Percentiles rank a stretch among this genome's conserved stretches.
These are phyloP conservation scores for Caenorhabditis imperialis DNA, from an alignment of 2,888 invertebrate species.

Conservation along the genomic window DNA sequence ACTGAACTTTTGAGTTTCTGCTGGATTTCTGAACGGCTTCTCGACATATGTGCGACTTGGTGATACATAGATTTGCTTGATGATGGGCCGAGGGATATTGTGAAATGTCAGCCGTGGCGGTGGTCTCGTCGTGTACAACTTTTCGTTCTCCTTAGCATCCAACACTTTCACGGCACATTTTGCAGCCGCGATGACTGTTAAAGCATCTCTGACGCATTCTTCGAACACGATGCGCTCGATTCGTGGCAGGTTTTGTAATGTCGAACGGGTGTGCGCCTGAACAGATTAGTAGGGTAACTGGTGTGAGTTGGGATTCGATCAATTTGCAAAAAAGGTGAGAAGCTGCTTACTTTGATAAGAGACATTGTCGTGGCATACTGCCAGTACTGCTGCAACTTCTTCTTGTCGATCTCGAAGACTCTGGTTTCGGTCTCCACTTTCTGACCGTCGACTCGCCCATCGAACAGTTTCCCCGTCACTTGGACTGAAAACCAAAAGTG, in stretches of 20 bases:
- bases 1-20: neutral
- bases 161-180: slow-evolving; percentile 66
- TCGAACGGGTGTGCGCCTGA: slow-evolving; percentile 62
- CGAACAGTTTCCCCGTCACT: slow-evolving; percentile 34
- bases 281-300: slow-evolving; percentile 5
- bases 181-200: slow-evolving; percentile 64
- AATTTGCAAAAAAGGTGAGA: too few species aligned
- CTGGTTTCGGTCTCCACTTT: slow-evolving; percentile 45
- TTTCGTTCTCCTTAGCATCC: slow-evolving; percentile 40
- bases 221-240: slow-evolving; percentile 68
- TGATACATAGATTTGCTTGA: slow-evolving; percentile 45
- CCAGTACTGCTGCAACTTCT: slow-evolving; percentile 64
- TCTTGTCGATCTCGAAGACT: slow-evolving; percentile 63
- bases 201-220: slow-evolving; percentile 66
- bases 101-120: slow-evolving; percentile 13
- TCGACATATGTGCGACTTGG: slow-evolving; percentile 35
- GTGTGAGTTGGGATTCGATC: too few species aligned
- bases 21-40: slow-evolving; percentile 7
- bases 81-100: slow-evolving; percentile 13
- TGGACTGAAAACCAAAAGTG: slow-evolving; percentile 16
- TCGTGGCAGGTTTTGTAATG: slow-evolving; percentile 48
- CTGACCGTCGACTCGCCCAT: slow-evolving; percentile 32
- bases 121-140: slow-evolving; percentile 20
- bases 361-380: slow-evolving; percentile 64
- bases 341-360: slow-evolving; percentile 65